phyloP scores from a whole-genome alignment of 2,888 invertebrate species.

The Spilarctia lutea region DNA sequence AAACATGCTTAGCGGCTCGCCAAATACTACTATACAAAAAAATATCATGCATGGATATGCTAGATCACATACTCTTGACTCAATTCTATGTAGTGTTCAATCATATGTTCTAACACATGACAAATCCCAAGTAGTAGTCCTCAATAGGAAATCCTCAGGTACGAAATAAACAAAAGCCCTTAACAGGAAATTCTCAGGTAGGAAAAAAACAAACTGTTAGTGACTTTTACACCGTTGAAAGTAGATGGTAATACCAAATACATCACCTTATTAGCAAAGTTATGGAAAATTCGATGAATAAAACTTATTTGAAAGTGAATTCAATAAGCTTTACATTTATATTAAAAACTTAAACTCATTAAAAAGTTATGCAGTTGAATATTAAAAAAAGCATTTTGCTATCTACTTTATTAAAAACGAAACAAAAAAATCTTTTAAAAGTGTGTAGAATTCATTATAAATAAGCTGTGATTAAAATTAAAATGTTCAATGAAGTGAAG shows the following conservation, averaged over 20 bases:
- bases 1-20: no score
- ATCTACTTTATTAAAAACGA: background rate
- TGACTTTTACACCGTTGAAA: background rate
- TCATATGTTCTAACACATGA: no score
- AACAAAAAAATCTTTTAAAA: background rate
- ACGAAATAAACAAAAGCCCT: no score
- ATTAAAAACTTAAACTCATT: background rate
- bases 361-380: no score
- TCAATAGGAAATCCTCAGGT: no score
- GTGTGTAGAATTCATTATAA: background rate
- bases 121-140: no score
- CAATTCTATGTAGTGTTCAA: no score
- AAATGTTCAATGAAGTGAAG: slow-evolving; percentile 56
- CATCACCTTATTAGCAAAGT: background rate
- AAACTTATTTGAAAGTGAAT: background rate
- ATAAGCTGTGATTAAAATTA: slow-evolving; percentile 53
- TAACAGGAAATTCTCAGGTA: no score
- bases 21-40: no score
- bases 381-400: background rate
- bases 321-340: background rate
- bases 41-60: no score
- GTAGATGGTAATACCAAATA: background rate
- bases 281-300: background rate
- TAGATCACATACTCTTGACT: no score
- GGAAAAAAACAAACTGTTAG: background rate